These are phyloP conservation scores for Petrolisthes manimaculis DNA, from an alignment of 2,888 invertebrate genomes.

Conservation along the genomic window DNA sequence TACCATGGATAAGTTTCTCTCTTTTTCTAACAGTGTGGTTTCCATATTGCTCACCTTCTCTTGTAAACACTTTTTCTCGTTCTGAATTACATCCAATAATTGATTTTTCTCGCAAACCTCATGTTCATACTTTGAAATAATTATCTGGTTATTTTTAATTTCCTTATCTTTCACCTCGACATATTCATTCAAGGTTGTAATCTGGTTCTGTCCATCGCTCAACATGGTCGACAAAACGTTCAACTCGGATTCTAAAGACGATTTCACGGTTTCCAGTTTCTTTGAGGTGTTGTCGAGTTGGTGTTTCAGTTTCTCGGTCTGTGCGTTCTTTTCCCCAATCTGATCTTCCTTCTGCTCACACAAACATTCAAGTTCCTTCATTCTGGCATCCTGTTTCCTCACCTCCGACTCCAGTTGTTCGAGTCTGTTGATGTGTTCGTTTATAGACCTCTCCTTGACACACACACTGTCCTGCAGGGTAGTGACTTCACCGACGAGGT, in stretches of 20 bases:
- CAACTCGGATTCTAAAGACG: slow-evolving; percentile 50
- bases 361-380: slow-evolving; percentile 68
- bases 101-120: slow-evolving; percentile 67
- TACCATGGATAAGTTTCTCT: slow-evolving; percentile 79
- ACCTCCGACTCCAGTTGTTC: slow-evolving; percentile 69
- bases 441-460: slow-evolving; percentile 77
- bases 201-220: slow-evolving; percentile 72
- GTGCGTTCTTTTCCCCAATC: slow-evolving; percentile 80
- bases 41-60: slow-evolving; percentile 10
- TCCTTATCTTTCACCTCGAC: slow-evolving; percentile 69
- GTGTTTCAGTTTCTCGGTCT: slow-evolving; percentile 75
- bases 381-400: slow-evolving; percentile 17
- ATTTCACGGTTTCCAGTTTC: slow-evolving; percentile 34
- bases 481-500: slow-evolving; percentile 63
- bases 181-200: slow-evolving; percentile 72
- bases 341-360: slow-evolving; percentile 78
- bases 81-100: slow-evolving; percentile 67
- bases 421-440: slow-evolving; percentile 78
- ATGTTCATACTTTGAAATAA: slow-evolving; percentile 70
- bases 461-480: slow-evolving; percentile 75
- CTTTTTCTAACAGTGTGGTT: slow-evolving; percentile 67
- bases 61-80: slow-evolving; percentile 61
- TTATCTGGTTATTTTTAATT: slow-evolving; percentile 63
- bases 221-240: slow-evolving; percentile 70
- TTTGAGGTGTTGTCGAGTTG: slow-evolving; percentile 71